Conservation (phyloP, 2,797 vertebrate species). For the Anolis apletophallus region DNA sequence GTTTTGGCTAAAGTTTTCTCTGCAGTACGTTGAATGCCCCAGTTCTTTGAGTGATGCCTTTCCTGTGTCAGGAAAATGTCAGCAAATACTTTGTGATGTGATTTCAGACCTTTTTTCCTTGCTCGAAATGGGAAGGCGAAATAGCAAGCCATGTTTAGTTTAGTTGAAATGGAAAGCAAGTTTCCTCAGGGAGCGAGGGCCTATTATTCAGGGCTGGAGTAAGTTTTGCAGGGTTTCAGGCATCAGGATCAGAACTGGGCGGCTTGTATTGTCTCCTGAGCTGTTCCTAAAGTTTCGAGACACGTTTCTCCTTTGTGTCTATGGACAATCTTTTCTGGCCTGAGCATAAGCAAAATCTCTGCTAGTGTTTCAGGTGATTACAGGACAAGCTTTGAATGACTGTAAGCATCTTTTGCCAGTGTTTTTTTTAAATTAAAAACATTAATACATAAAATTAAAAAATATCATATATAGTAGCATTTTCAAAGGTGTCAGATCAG, state of each 20-base stretch:
- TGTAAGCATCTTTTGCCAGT: background rate
- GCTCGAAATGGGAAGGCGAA: background rate
- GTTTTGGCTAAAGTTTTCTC: slow-evolving; percentile 69
- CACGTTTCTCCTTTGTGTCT: slow-evolving; percentile 47
- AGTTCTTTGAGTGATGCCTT: background rate
- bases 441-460: no score
- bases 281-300: slow-evolving; percentile 12
- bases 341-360: slow-evolving; percentile 67
- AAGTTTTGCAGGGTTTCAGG: slow-evolving; percentile 17
- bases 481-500: slow-evolving; percentile 64
- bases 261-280: slow-evolving; percentile 53
- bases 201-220: slow-evolving; percentile 42
- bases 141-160: background rate
- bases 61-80: background rate
- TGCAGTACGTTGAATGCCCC: background rate
- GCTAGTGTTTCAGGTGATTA: slow-evolving; percentile 59
- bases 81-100: background rate
- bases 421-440: no score
- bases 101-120: slow-evolving; percentile 8
- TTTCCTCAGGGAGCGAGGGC: slow-evolving; percentile 48
- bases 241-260: background rate
- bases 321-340: slow-evolving; percentile 37
- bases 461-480: no score
- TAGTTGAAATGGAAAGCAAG: slow-evolving; percentile 30
- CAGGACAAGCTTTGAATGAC: background rate